phyloP scores from a whole-genome alignment of 1,140 invertebrate genomes.

The Oscheius sp. region DNA sequence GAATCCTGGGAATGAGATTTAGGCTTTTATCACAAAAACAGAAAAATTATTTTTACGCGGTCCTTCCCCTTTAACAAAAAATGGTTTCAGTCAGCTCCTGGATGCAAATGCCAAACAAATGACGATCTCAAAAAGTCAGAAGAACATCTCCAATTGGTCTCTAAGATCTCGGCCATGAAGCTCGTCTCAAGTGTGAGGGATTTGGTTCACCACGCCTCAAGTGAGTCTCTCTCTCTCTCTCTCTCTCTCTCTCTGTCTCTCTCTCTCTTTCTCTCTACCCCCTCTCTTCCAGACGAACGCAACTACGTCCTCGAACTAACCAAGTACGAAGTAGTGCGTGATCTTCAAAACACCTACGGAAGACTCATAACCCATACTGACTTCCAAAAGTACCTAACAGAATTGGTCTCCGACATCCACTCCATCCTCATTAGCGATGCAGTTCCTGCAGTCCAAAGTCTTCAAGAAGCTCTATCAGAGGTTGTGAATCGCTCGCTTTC shows the following conservation, averaged over 20 bases:
- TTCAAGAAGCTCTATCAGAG: neutral
- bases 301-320: neutral
- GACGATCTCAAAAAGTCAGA: neutral
- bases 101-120: neutral
- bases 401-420: neutral
- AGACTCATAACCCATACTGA: neutral
- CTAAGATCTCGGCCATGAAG: neutral
- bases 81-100: neutral
- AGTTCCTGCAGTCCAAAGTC: neutral
- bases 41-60: neutral
- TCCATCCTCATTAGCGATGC: neutral
- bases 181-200: neutral
- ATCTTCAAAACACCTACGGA: slow-evolving; percentile 4
- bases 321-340: neutral
- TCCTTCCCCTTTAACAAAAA: neutral
- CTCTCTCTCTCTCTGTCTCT: neutral
- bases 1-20: too few relatives aligned
- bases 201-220: neutral
- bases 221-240: neutral
- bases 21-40: neutral
- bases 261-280: neutral
- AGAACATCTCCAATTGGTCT: neutral
- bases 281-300: neutral
- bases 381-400: neutral
- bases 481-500: neutral